These are phyloP conservation scores for Bellardia bayeri DNA, from an alignment of 2,888 invertebrate species.

Conservation along the genomic window DNA sequence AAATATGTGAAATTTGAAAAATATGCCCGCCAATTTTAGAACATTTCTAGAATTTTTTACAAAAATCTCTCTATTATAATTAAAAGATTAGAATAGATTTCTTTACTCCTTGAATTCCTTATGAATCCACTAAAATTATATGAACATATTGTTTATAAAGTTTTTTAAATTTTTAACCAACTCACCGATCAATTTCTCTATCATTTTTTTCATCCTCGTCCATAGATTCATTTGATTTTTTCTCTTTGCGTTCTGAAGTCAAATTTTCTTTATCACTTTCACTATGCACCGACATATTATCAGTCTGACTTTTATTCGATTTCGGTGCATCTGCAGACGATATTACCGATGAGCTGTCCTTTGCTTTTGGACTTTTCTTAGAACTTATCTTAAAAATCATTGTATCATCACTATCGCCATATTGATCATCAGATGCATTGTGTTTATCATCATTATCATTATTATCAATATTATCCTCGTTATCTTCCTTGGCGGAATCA, in stretches of 20 bases:
- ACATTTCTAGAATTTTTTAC: too few relatives aligned
- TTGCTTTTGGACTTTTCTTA: slow-evolving; percentile 46
- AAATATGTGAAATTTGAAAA: too few relatives aligned
- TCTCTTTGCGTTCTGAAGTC: slow-evolving; percentile 53
- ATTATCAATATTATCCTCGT: not conserved
- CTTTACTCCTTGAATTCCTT: too few relatives aligned
- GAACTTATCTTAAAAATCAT: slow-evolving; percentile 59
- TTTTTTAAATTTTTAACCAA: too few relatives aligned
- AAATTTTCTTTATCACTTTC: slow-evolving; percentile 78
- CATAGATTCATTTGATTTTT: slow-evolving; percentile 65
- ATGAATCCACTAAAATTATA: too few relatives aligned
- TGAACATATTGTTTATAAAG: too few relatives aligned
- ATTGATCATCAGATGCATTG: not conserved
- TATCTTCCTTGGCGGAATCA: slow-evolving; percentile 54
- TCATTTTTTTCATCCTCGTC: slow-evolving; percentile 78
- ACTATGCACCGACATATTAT: slow-evolving; percentile 66
- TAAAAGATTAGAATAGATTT: too few relatives aligned
- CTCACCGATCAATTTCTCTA: slow-evolving; percentile 81
- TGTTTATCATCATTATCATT: slow-evolving; percentile 5
- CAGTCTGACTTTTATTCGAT: slow-evolving; percentile 28
- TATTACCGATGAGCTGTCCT: not conserved
- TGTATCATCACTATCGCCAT: slow-evolving; percentile 58
- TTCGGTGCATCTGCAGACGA: slow-evolving; percentile 23
- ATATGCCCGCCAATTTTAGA: too few relatives aligned
- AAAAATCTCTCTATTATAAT: too few relatives aligned